phyloP scores from a whole-genome alignment of 2,797 vertebrate species.

The Heteromormyrus szaboi region DNA sequence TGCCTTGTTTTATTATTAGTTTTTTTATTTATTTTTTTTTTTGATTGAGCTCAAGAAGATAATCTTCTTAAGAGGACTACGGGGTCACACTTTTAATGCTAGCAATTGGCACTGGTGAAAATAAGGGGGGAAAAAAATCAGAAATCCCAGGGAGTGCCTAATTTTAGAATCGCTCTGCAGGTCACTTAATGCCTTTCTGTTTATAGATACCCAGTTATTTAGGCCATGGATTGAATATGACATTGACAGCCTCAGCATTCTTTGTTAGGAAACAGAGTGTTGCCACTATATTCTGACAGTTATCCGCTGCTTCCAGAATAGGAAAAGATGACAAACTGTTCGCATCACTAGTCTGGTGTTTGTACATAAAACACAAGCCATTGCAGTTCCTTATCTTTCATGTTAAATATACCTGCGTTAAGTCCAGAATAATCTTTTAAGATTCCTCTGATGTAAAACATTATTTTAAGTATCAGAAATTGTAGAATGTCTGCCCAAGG shows the following conservation, averaged over 20 bases:
- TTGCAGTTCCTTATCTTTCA: not conserved
- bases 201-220: not conserved
- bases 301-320: not conserved
- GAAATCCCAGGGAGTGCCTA: not conserved
- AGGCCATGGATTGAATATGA: not conserved
- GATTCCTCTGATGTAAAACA: constrained; percentile 13
- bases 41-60: not conserved
- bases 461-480: constrained; percentile 18
- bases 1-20: not conserved
- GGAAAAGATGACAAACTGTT: not conserved
- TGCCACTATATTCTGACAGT: constrained; percentile 8
- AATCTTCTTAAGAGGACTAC: constrained; percentile 2
- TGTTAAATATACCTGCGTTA: not conserved
- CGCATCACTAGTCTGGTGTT: not conserved
- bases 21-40: not conserved
- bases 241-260: not conserved
- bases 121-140: not conserved
- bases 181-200: not conserved
- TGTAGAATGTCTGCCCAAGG: not conserved
- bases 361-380: not conserved
- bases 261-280: not conserved
- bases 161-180: not conserved
- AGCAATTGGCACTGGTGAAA: not conserved
- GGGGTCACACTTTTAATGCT: not conserved
- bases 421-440: constrained; percentile 13